These are phyloP conservation scores for Heliconius ismenius DNA, from an alignment of 2,888 invertebrate genomes.

Conservation along the genomic window DNA sequence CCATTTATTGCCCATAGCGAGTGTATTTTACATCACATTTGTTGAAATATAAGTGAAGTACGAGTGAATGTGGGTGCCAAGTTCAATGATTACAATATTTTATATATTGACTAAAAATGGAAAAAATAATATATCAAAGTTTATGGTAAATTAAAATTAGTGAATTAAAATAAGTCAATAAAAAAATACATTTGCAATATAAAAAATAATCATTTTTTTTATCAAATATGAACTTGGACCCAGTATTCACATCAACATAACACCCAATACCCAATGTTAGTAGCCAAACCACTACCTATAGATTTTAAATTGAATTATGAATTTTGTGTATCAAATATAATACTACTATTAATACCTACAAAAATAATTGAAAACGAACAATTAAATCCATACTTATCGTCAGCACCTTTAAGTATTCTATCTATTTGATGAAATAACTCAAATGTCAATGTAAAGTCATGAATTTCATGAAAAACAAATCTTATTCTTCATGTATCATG, in stretches of 20 bases:
- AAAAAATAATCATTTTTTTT: background rate
- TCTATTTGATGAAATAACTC: too few relatives aligned
- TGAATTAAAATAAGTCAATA: too few relatives aligned
- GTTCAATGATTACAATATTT: background rate
- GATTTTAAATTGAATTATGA: conserved; percentile 7
- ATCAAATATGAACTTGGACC: background rate
- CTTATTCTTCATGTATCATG: background rate
- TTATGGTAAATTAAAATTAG: too few relatives aligned
- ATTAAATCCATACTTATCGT: too few relatives aligned
- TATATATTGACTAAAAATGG: background rate
- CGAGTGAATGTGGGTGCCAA: conserved; percentile 21
- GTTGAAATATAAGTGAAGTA: background rate
- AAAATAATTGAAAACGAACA: too few relatives aligned
- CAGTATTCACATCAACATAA: conserved; percentile 29
- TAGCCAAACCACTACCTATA: conserved; percentile 29
- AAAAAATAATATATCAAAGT: too few relatives aligned
- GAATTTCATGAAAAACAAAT: background rate
- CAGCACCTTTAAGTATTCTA: too few relatives aligned
- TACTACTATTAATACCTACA: background rate
- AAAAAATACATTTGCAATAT: background rate
- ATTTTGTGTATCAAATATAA: background rate
- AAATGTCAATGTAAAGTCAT: too few relatives aligned
- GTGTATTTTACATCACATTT: conserved; percentile 32
- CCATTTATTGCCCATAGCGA: conserved; percentile 53
- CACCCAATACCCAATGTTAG: conserved; percentile 33